A percentile compares a stretch with the other conserved stretches of the same genome.
Conservation (phyloP, 1,140 invertebrate genomes). For the Drosophila setifemur region DNA sequence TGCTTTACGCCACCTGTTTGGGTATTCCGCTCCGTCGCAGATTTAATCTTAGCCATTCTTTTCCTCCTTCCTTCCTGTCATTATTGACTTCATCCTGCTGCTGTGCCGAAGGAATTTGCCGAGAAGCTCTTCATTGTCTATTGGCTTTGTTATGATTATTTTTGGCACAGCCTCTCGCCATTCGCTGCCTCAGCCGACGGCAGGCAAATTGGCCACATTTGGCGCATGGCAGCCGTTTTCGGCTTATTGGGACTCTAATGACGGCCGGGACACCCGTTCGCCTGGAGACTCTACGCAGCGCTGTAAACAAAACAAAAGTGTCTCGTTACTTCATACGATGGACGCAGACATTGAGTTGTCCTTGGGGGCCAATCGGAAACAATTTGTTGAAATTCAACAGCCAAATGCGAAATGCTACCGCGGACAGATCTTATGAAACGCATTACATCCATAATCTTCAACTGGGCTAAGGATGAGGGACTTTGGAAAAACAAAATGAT, state of each 20-base stretch:
- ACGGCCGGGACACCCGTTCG: constrained; percentile 47
- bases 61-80: neutral
- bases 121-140: constrained; percentile 29
- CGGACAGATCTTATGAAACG: neutral
- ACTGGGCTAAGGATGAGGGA: neutral
- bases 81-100: neutral
- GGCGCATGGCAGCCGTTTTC: constrained; percentile 57
- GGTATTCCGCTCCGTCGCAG: neutral
- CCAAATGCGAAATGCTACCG: neutral
- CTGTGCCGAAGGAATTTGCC: constrained; percentile 1
- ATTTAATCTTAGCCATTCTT: neutral
- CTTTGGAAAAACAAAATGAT: no score
- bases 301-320: constrained; percentile 12
- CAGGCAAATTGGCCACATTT: constrained; percentile 67
- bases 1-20: constrained; percentile 64
- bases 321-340: neutral
- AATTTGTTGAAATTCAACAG: constrained; percentile 7
- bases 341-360: constrained; percentile 8
- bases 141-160: constrained; percentile 66
- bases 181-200: neutral
- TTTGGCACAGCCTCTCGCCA: constrained; percentile 43
- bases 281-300: constrained; percentile 25
- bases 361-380: constrained; percentile 23
- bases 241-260: constrained; percentile 56
- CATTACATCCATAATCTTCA: constrained; percentile 7